Evolutionary conservation across 2,888 invertebrate genomes (phyloP).

Genomic region (Drosophila longiperda): DNA sequence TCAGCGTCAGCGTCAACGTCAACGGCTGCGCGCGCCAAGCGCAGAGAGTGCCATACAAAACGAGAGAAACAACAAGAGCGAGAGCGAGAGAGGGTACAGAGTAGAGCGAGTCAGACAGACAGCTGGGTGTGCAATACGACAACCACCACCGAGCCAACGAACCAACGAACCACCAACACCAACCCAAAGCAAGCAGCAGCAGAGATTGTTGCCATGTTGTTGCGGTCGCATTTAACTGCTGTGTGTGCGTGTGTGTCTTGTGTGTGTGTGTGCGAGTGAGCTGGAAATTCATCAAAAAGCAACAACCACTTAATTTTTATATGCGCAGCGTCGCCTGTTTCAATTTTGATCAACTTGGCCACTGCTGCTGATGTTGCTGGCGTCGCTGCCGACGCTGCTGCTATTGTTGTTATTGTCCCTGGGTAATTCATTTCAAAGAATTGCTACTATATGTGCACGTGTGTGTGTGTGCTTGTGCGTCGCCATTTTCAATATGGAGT

Average conservation of each 20-base stretch:
- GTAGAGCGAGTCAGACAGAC: constrained; percentile 31
- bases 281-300: constrained; percentile 82
- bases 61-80: constrained; percentile 5
- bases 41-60: neutral
- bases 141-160: constrained; percentile 20
- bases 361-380: constrained; percentile 21
- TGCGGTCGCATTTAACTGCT: constrained; percentile 30
- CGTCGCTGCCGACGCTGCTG: constrained; percentile 11
- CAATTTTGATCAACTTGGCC: constrained; percentile 76
- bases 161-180: constrained; percentile 38
- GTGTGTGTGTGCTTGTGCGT: constrained; percentile 23
- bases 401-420: constrained; percentile 24
- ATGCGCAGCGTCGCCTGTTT: constrained; percentile 73
- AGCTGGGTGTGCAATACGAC: constrained; percentile 6
- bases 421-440: constrained; percentile 68
- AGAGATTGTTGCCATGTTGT: constrained; percentile 83
- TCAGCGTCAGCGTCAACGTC: constrained; percentile 6
- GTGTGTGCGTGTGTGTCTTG: neutral
- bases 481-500: constrained; percentile 77
- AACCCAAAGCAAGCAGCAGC: constrained; percentile 53
- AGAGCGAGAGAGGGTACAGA: constrained; percentile 1
- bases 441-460: constrained; percentile 23
- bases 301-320: constrained; percentile 79
- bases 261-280: constrained; percentile 69
- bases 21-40: constrained; percentile 21